Evolutionary conservation across 2,113 vertebrate genomes (phyloP).

Genomic region (Nannospalax galili): DNA sequence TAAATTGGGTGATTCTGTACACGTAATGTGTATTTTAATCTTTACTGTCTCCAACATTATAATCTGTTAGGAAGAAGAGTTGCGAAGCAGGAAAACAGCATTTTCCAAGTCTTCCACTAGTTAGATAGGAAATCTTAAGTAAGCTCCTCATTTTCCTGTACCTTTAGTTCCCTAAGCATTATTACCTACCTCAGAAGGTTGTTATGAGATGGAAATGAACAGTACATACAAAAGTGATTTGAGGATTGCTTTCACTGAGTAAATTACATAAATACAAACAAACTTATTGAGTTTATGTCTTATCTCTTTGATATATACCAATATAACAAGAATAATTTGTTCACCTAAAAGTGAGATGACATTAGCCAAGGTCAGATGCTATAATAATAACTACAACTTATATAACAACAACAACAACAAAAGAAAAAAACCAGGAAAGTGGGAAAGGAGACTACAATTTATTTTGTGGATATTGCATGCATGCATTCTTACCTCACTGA

Average conservation of each 20-base stretch:
- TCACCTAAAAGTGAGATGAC: conserved; percentile 23
- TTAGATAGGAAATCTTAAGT: conserved; percentile 11
- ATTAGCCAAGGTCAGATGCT: conserved; percentile 7
- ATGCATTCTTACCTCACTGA: not conserved
- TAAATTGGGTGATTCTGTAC: conserved; percentile 40
- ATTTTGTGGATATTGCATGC: conserved; percentile 8
- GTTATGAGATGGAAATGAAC: not conserved
- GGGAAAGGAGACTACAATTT: conserved; percentile 44
- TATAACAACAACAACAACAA: conserved; percentile 46
- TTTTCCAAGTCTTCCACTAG: not conserved
- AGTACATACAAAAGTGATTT: not conserved
- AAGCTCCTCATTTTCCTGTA: not conserved
- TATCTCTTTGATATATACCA: not conserved
- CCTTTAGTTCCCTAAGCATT: conserved; percentile 34
- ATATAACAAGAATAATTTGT: not conserved
- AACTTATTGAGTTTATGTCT: not conserved
- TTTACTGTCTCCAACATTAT: conserved; percentile 17
- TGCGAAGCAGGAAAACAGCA: not conserved
- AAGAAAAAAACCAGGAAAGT: too few species aligned
- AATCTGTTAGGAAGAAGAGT: not conserved
- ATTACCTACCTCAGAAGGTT: not conserved
- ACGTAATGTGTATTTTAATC: conserved; percentile 18
- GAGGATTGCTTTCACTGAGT: not conserved
- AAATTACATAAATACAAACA: not conserved
- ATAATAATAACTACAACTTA: conserved; percentile 53